A percentile compares a stretch with the other conserved stretches of the same genome.
phyloP scores from a whole-genome alignment of 2,113 vertebrate genomes.

The Poeciliopsis turrubarensis region DNA sequence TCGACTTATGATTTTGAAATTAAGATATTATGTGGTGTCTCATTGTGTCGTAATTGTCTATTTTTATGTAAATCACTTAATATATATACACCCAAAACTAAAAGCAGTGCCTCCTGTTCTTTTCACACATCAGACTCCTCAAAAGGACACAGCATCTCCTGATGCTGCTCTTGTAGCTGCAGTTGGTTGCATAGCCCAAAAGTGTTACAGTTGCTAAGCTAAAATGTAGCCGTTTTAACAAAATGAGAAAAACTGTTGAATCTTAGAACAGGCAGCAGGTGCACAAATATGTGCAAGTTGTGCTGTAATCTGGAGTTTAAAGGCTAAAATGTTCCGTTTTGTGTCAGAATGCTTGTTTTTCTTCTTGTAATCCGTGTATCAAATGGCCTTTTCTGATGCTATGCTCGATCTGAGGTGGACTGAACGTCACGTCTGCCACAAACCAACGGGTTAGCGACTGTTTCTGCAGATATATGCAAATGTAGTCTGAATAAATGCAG shows the following conservation, averaged over 20 bases:
- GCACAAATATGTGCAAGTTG: neutral
- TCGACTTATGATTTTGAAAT: too few relatives aligned
- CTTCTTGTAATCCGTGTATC: neutral
- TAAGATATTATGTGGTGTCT: too few relatives aligned
- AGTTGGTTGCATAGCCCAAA: too few relatives aligned
- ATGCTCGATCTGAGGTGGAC: neutral
- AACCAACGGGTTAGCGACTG: neutral
- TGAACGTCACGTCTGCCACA: conserved; percentile 13
- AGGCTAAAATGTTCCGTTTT: neutral
- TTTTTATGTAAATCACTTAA: too few relatives aligned
- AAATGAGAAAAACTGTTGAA: neutral
- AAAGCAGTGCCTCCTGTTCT: too few relatives aligned
- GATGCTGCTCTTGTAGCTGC: too few relatives aligned
- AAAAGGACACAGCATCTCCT: too few relatives aligned
- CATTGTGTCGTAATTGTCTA: too few relatives aligned
- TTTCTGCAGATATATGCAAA: conserved; percentile 10
- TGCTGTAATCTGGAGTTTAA: neutral
- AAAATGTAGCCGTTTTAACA: neutral
- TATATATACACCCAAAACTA: too few relatives aligned
- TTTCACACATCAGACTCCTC: too few relatives aligned
- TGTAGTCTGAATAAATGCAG: conserved; percentile 7
- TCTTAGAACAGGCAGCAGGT: neutral
- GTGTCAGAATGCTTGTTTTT: neutral
- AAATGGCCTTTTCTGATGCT: neutral
- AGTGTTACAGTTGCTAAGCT: too few relatives aligned